phyloP scores from a whole-genome alignment of 2,113 vertebrate species.

The Chloropsis hardwickii region DNA sequence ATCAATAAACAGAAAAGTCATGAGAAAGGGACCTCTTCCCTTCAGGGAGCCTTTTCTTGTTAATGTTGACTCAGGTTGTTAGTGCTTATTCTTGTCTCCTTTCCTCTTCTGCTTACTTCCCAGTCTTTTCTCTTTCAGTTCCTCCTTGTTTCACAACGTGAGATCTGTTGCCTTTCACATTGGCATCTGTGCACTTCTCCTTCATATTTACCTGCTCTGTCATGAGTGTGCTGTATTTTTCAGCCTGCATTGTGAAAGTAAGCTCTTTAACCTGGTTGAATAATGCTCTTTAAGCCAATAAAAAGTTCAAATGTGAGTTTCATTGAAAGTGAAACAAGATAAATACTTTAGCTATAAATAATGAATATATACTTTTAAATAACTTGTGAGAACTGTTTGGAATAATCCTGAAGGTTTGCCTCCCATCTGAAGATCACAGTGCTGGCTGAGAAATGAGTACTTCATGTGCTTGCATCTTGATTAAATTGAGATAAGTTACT shows the following conservation, averaged over 20 bases:
- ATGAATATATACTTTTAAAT: not conserved
- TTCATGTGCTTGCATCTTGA: not conserved
- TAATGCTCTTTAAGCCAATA: not conserved
- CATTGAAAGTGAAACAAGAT: not conserved
- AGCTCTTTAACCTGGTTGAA: not conserved
- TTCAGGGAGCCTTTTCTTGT: constrained; percentile 62
- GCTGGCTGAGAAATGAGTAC: not conserved
- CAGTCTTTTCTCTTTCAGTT: constrained; percentile 54
- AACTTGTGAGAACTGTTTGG: not conserved
- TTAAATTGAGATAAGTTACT: not conserved
- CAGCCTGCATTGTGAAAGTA: not conserved
- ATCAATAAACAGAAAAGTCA: constrained; percentile 70
- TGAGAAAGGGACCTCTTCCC: constrained; percentile 68
- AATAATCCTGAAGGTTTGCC: not conserved
- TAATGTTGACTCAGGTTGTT: constrained; percentile 68
- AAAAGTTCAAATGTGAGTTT: not conserved
- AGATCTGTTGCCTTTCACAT: not conserved
- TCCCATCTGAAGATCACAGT: not conserved
- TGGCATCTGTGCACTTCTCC: not conserved
- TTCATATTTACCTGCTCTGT: not conserved
- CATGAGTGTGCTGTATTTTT: not conserved
- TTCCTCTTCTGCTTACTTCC: constrained; percentile 43
- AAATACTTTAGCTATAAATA: constrained; percentile 1
- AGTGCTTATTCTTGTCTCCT: constrained; percentile 51
- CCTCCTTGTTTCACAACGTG: not conserved